Conservation (phyloP, 2,113 vertebrate species). For the Lasiurus cinereus region DNA sequence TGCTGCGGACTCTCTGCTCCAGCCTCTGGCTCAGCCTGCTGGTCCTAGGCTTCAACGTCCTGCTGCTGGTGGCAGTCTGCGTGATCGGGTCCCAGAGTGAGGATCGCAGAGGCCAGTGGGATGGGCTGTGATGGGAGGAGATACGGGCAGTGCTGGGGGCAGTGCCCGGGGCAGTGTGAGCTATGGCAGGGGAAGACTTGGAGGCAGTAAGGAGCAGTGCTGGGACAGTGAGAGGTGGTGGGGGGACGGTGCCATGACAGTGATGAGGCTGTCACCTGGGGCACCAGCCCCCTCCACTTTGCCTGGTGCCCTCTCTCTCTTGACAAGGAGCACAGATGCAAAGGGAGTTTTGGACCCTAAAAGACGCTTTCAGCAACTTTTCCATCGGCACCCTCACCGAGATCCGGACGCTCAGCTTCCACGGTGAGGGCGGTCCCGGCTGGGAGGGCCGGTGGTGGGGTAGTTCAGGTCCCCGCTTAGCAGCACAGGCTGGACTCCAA, state of each 20-base stretch:
- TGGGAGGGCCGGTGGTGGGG: neutral
- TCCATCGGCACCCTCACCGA: slow-evolving; percentile 44
- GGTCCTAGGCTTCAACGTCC: slow-evolving; percentile 52
- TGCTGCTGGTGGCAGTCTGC: slow-evolving; percentile 69
- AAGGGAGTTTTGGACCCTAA: slow-evolving; percentile 59
- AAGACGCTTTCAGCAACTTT: slow-evolving; percentile 75
- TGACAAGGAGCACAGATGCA: slow-evolving; percentile 64
- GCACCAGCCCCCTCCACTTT: neutral
- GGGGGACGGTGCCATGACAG: neutral
- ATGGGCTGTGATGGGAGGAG: neutral
- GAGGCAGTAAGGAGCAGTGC: neutral
- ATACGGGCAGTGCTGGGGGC: neutral
- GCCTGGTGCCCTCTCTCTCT: neutral
- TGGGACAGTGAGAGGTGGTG: neutral
- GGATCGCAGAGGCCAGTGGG: neutral
- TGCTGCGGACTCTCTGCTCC: slow-evolving; percentile 56
- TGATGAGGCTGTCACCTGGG: neutral
- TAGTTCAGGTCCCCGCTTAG: neutral
- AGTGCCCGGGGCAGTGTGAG: neutral
- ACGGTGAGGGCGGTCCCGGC: neutral
- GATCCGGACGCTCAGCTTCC: neutral
- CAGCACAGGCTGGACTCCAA: neutral
- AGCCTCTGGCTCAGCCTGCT: slow-evolving; percentile 52
- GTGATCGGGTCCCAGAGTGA: slow-evolving; percentile 76
- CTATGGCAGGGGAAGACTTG: neutral